Conservation (phyloP, 2,113 vertebrate genomes). For the Crypturellus undulatus region DNA sequence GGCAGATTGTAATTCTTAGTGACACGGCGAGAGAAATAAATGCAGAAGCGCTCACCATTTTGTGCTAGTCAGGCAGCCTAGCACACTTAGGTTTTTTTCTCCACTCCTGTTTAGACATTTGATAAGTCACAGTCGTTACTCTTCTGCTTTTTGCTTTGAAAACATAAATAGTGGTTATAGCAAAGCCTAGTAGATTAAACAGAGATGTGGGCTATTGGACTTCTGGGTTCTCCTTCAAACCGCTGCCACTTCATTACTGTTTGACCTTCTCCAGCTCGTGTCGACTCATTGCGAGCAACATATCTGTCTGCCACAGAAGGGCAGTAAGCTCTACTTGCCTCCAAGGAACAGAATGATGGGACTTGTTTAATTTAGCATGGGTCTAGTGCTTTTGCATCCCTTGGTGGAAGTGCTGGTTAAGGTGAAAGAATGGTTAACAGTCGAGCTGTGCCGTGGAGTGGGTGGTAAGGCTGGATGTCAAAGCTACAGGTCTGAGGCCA, state of each 20-base stretch:
- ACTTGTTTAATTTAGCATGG: neutral
- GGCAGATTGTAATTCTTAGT: constrained; percentile 55
- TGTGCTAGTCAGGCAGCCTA: neutral
- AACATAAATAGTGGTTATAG: neutral
- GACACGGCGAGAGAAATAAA: constrained; percentile 2
- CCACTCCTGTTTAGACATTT: neutral
- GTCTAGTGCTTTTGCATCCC: neutral
- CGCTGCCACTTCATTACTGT: constrained; percentile 32
- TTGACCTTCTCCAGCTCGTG: constrained; percentile 33
- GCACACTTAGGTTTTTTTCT: neutral
- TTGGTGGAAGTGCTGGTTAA: neutral
- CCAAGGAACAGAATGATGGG: neutral
- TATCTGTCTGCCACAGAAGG: neutral
- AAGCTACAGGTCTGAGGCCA: neutral
- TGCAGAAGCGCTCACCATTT: constrained; percentile 7
- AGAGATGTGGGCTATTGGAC: neutral
- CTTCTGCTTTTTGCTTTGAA: constrained; percentile 29
- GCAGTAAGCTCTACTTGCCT: neutral
- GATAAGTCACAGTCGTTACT: neutral
- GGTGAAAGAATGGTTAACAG: neutral
- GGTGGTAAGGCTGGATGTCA: neutral
- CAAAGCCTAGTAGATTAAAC: neutral
- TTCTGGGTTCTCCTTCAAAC: constrained; percentile 30
- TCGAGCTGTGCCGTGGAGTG: neutral
- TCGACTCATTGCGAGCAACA: neutral